A percentile compares a stretch with the other conserved stretches of the same genome.
These are phyloP conservation scores for Chelmon rostratus DNA, from an alignment of 2,797 vertebrate genomes.

Conservation along the genomic window DNA sequence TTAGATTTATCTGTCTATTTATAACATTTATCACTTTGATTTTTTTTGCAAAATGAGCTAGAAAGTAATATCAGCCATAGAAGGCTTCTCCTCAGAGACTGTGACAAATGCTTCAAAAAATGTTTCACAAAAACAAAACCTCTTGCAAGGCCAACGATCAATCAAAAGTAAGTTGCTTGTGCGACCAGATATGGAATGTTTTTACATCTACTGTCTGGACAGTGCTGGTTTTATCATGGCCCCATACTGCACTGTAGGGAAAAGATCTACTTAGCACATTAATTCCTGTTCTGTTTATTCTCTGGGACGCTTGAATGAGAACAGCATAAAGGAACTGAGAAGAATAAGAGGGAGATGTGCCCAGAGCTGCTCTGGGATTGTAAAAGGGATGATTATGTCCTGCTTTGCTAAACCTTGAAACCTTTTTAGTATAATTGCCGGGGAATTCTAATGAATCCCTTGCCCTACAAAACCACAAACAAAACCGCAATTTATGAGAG, in stretches of 20 bases:
- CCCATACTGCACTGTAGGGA: background rate
- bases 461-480: background rate
- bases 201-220: background rate
- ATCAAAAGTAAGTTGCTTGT: too few species aligned
- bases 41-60: background rate
- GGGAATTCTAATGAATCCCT: background rate
- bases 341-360: background rate
- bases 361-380: background rate
- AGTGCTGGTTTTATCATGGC: background rate
- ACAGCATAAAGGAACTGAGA: background rate
- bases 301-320: background rate
- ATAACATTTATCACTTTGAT: background rate
- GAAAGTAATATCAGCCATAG: background rate
- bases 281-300: background rate
- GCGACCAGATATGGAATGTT: background rate
- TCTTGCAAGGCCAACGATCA: background rate
- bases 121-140: too few species aligned
- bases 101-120: too few species aligned
- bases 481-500: background rate
- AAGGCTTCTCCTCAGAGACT: background rate
- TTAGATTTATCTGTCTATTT: background rate
- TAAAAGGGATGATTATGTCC: slow-evolving; percentile 1
- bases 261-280: background rate
- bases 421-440: slow-evolving; percentile 13
- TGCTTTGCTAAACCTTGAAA: slow-evolving; percentile 16